These are phyloP conservation scores for Microcebus griseorufus DNA, from an alignment of 2,113 vertebrate genomes.

Conservation along the genomic window DNA sequence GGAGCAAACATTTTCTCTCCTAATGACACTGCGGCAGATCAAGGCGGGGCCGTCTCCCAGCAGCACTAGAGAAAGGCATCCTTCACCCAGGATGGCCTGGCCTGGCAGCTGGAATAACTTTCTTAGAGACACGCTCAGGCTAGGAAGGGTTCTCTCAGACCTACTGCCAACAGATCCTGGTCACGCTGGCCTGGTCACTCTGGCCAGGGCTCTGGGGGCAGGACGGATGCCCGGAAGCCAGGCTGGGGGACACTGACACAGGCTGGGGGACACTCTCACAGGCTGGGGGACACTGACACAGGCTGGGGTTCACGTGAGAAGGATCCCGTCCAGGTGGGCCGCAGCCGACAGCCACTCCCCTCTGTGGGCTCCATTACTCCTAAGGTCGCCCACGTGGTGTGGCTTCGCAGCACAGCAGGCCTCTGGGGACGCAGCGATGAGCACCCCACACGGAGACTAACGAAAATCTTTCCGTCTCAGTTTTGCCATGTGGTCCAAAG, in stretches of 20 bases:
- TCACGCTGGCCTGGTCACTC: background rate
- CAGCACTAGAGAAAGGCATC: constrained; percentile 43
- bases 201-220: background rate
- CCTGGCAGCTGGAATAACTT: background rate
- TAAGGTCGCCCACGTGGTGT: background rate
- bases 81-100: background rate
- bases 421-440: background rate
- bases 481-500: background rate
- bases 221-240: background rate
- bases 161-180: background rate
- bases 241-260: too few species aligned
- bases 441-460: background rate
- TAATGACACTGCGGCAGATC: constrained; percentile 68
- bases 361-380: background rate
- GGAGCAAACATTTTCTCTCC: constrained; percentile 77
- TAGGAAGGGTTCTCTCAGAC: fast-evolving
- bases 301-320: background rate
- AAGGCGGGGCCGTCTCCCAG: constrained; percentile 58
- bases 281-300: too few species aligned
- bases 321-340: background rate
- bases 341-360: background rate
- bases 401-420: background rate
- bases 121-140: background rate
- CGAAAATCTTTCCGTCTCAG: background rate
- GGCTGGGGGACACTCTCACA: too few species aligned